Evolutionary conservation across 2,888 invertebrate species (phyloP).

Genomic region (Theristus sp.): DNA sequence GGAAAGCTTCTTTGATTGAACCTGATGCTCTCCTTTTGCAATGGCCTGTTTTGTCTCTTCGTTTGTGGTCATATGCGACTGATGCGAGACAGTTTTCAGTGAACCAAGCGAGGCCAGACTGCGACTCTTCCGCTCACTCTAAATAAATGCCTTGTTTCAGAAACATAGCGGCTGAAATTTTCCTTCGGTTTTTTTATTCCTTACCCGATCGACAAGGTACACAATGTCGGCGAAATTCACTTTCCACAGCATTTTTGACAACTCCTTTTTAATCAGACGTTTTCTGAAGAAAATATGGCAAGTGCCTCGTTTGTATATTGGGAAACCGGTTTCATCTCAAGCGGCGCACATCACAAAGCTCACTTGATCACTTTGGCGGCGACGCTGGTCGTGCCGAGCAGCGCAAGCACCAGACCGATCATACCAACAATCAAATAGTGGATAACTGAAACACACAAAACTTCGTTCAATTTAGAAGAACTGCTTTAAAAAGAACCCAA

Average conservation of each 20-base stretch:
- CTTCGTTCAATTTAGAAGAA: neutral
- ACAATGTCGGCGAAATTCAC: slow-evolving; percentile 1
- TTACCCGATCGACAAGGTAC: slow-evolving; percentile 4
- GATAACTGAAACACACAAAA: neutral
- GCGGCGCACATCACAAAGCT: neutral
- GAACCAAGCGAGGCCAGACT: neutral
- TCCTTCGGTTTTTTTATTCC: too few relatives aligned
- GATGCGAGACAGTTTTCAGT: neutral
- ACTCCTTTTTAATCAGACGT: slow-evolving; percentile 1
- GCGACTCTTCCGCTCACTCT: too few relatives aligned
- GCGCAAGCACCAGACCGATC: neutral
- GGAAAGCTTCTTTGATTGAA: neutral
- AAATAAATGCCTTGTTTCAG: too few relatives aligned
- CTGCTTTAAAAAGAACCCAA: too few relatives aligned
- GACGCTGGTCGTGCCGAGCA: neutral
- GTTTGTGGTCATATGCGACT: neutral
- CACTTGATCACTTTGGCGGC: neutral
- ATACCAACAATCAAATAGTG: neutral
- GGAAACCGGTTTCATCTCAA: too few relatives aligned
- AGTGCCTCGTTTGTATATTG: too few relatives aligned
- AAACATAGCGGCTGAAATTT: too few relatives aligned
- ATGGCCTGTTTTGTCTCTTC: slow-evolving; percentile 7
- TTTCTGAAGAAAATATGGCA: neutral
- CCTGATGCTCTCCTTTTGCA: slow-evolving; percentile 5
- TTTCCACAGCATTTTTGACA: slow-evolving; percentile 8